Conservation (phyloP, 2,797 vertebrate species). For the Clarias pachynema region DNA sequence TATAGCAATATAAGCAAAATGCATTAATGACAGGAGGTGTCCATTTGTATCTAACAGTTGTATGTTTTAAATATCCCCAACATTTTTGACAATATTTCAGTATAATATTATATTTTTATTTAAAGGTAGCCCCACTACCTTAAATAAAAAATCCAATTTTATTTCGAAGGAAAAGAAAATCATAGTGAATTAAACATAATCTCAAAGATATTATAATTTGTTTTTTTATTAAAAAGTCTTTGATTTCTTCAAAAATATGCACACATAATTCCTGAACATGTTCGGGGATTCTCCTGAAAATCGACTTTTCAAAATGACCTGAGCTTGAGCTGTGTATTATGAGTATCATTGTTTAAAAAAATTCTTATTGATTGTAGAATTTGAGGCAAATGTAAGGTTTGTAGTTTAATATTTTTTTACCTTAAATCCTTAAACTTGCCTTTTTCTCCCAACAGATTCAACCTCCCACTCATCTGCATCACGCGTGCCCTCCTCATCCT, state of each 20-base stretch:
- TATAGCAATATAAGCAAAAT: not conserved
- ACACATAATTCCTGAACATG: not conserved
- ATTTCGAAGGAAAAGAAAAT: not conserved
- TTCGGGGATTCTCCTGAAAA: not conserved
- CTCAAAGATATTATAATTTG: not conserved
- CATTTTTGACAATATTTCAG: not conserved
- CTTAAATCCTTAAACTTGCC: not conserved
- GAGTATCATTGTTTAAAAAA: not conserved
- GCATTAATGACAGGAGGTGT: not conserved
- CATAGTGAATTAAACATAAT: no score
- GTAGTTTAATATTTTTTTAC: not conserved
- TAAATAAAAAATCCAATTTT: not conserved
- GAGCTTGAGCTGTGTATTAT: not conserved
- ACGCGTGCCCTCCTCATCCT: conserved; percentile 71
- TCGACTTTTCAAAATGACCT: not conserved
- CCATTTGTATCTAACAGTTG: not conserved
- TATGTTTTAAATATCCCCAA: not conserved
- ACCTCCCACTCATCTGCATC: conserved; percentile 69
- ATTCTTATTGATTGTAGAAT: not conserved
- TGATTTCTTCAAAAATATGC: not conserved
- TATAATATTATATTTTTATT: not conserved
- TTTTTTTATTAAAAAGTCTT: not conserved
- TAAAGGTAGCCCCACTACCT: not conserved
- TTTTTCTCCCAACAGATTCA: conserved; percentile 44
- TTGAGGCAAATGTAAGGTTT: not conserved